Evolutionary conservation across 2,888 invertebrate genomes (phyloP).

Genomic region (Glomeris marginata): DNA sequence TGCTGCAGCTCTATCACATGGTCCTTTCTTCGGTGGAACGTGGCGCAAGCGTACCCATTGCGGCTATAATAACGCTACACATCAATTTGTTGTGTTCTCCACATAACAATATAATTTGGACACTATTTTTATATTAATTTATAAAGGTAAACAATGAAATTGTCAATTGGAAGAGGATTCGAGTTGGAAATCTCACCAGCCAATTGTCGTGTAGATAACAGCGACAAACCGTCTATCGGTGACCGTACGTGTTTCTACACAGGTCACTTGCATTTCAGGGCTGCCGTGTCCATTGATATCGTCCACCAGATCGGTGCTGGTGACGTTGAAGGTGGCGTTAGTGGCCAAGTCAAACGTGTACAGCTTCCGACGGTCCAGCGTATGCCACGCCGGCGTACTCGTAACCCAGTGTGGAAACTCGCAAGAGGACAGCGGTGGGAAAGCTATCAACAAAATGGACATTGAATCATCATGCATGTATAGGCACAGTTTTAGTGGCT

Average conservation of each 20-base stretch:
- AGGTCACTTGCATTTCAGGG: conserved; percentile 10
- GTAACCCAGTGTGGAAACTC: conserved; percentile 15
- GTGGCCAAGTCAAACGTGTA: conserved; percentile 13
- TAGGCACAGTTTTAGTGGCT: too few relatives aligned
- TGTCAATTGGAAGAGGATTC: too few relatives aligned
- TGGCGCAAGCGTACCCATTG: conserved; percentile 63
- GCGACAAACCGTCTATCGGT: conserved; percentile 8
- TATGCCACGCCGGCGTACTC: conserved; percentile 10
- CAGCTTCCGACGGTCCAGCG: conserved; percentile 10
- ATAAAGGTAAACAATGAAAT: too few relatives aligned
- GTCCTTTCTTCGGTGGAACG: conserved; percentile 50
- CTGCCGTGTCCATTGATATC: not conserved
- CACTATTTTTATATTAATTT: too few relatives aligned
- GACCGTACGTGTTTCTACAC: conserved; percentile 3
- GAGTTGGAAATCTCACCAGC: conserved; percentile 14
- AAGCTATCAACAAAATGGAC: conserved; percentile 6
- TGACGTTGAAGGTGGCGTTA: conserved; percentile 13
- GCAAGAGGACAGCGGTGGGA: conserved; percentile 11
- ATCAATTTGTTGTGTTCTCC: too few relatives aligned
- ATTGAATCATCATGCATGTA: too few relatives aligned
- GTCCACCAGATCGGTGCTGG: not conserved
- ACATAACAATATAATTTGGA: too few relatives aligned
- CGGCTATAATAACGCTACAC: conserved; percentile 41
- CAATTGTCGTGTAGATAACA: conserved; percentile 13
- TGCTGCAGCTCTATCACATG: conserved; percentile 40